Evolutionary conservation across 2,888 invertebrate species (phyloP), one percentile per base, ranked within the genome.

Genomic region (Drosophila affinis): DNA sequence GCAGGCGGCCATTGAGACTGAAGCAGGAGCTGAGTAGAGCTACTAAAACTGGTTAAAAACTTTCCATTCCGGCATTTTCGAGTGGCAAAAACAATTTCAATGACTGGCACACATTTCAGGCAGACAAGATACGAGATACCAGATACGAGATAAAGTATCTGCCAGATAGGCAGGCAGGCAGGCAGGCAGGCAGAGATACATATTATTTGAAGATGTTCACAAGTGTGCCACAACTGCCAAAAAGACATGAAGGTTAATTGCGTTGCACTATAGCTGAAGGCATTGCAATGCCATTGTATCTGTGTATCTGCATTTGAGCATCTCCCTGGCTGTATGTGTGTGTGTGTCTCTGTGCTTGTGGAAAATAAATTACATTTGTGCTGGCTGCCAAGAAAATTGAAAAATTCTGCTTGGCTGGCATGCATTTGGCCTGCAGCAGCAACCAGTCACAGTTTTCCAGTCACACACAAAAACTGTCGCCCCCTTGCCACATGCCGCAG

Each of bases 171-270:
- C 69, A 68, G 54, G 65, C 69, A 65, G 54, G 65, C 55, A 61
- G 62, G 56, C 69, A 68, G 54, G 65, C 69, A 65, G 54, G 65
- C 55, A 46, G 24, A 24, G 48, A 61, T 48, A 18, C 18, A 18
- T 18, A 73, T 61, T 59, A 73, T 68, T 59, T 83, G 67, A 83
- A 77, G 85, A 79, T 72, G 64, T 77, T 83, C 71, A 62, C 71
- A 81, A 83, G 81, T 83, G 79, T 62, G 60, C 74, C 67, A 63
- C 77, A 81, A 87, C 85, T 79, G 87, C 70, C 83, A 85, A 85
- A 85, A 87, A 72, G 79, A 87, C 83, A 85, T 79, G 86, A 87
- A 85, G 86, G 86, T 87, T 85, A 85, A 85, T 85, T 85, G 86
- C 76, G 57, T 71, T 85, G 75, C 79, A 77, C 76, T 52, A 63